Evolutionary conservation across 2,797 vertebrate species (phyloP), one percentile per base, ranked within the genome.

Genomic region (Taeniopygia guttata): DNA sequence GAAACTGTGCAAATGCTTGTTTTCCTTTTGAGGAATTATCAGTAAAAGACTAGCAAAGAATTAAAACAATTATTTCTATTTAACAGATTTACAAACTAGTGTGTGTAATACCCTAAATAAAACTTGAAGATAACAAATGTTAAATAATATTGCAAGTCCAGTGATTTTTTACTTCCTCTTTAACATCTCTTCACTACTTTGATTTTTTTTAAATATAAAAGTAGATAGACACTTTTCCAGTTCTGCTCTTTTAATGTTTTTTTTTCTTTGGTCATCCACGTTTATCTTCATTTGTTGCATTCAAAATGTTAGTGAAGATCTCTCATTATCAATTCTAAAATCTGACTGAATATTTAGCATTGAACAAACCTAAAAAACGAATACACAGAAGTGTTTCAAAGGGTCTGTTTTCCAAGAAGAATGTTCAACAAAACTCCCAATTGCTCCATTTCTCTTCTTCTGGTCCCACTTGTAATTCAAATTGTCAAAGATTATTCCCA

Each of bases 351-450:
- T 68, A 42, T 96, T 98, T 75, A 98, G 90, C 87, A 98, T 73
- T 27, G 98, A 98, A 81, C 98, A 98, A 73, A 98, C 96, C 98
- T 98, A 96, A 62, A 96, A 96, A 86, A 87, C n/a, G 75, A 97
- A 94, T 27, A 94, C 27, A 83, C 2, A 11, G 5, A 25, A 60
- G 15, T 7, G 23, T 66, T 94, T 84, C 70, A 72, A 55, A 64
- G 60, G 17, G 21, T 48, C 15, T 42, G 1, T 16, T 60, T 64
- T 70, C 72, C 54, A 68, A 36, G 23, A 70, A 68, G 27, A 60
- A 34, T 7, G 12, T 21, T 69, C 72, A 68, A 13, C 43, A 56
- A 10, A 55, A 16, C 13, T 58, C 55, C 13, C 23, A 42, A 1
- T 27, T 54, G 42, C 21, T 58, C 58, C 18, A 40, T 23, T 75